phyloP scores from a whole-genome alignment of 2,113 vertebrate genomes.

The Acanthisitta chloris region DNA sequence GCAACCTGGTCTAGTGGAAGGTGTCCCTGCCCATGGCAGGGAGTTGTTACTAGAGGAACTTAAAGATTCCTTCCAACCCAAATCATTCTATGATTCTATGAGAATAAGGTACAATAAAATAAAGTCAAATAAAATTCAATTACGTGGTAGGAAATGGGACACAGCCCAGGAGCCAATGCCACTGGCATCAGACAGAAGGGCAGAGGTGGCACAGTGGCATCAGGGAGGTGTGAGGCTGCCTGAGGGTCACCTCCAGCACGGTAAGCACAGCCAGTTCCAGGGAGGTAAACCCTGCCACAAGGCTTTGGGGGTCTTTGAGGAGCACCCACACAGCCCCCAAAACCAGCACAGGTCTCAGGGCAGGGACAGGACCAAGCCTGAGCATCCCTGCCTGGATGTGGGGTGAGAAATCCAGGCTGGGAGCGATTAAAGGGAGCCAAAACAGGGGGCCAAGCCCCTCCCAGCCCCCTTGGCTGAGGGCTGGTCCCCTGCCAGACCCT shows the following conservation, averaged over 20 bases:
- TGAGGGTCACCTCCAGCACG: not conserved
- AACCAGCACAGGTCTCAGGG: not conserved
- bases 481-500: not conserved
- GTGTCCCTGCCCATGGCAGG: too few relatives aligned
- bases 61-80: too few relatives aligned
- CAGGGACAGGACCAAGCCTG: not conserved
- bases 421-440: not conserved
- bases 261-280: not conserved
- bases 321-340: rapidly evolving
- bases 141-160: not conserved
- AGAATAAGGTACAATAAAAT: not conserved
- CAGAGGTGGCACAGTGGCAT: not conserved
- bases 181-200: rapidly evolving
- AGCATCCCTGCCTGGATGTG: not conserved
- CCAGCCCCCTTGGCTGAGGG: rapidly evolving
- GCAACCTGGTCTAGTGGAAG: too few relatives aligned
- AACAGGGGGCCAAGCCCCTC: rapidly evolving
- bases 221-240: not conserved
- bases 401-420: not conserved
- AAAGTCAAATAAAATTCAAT: not conserved
- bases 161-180: not conserved
- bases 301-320: not conserved
- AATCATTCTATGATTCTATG: too few relatives aligned
- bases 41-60: too few relatives aligned
- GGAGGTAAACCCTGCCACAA: not conserved